Evolutionary conservation across 2,113 vertebrate genomes (phyloP).

Genomic region (Phalacrocorax brasilianus): DNA sequence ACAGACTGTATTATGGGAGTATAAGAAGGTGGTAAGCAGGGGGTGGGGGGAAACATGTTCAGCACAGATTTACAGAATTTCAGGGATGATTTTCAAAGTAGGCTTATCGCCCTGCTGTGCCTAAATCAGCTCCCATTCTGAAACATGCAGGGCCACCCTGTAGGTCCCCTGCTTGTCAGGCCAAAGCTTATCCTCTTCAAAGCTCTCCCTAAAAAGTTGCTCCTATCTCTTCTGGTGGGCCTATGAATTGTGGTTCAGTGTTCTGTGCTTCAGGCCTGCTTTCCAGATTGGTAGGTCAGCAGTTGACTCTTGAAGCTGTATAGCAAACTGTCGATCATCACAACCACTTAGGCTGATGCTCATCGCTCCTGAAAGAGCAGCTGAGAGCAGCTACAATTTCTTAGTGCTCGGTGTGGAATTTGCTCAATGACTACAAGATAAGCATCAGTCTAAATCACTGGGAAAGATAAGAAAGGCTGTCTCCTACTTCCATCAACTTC

Average conservation of each 20-base stretch:
- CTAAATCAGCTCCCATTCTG: background rate
- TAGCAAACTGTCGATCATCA: background rate
- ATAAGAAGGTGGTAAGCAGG: background rate
- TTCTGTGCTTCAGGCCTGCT: background rate
- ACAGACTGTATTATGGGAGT: background rate
- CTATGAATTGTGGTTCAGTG: background rate
- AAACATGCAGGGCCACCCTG: background rate
- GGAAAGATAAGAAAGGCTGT: background rate
- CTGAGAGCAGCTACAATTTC: background rate
- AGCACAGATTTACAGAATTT: background rate
- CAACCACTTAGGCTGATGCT: background rate
- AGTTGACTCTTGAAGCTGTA: background rate
- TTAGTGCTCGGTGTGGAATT: background rate
- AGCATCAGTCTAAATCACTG: background rate
- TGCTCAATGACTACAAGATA: background rate
- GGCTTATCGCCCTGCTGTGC: fast-evolving
- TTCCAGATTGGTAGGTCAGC: background rate
- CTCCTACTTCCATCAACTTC: background rate
- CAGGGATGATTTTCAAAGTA: background rate
- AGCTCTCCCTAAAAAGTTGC: background rate
- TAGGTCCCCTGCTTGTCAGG: background rate
- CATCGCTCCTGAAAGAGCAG: background rate
- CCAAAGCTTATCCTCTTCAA: background rate
- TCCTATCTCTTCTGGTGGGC: background rate
- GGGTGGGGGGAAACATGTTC: background rate